phyloP scores from a whole-genome alignment of 2,888 invertebrate genomes.

The Drosophila mettleri region DNA sequence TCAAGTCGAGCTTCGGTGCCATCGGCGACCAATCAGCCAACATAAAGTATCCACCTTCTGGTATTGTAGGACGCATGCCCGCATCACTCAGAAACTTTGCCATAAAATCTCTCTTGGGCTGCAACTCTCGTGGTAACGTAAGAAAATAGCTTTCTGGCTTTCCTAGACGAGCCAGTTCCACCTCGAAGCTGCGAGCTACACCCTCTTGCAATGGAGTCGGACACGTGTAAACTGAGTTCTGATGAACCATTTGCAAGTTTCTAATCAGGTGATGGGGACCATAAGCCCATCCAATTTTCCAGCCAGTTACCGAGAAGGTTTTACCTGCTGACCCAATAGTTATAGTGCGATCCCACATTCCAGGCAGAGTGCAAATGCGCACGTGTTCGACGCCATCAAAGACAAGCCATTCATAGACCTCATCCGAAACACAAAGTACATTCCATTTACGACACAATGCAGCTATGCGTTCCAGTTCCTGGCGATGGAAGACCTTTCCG shows the following conservation, averaged over 20 bases:
- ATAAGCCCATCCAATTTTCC: conserved; percentile 99
- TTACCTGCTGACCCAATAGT: conserved; percentile 99
- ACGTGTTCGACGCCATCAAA: conserved; percentile 93
- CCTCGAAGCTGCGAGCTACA: conserved; percentile 94
- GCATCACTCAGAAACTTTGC: conserved; percentile 90
- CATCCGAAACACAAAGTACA: conserved; percentile 96
- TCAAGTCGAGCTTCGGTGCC: conserved; percentile 89
- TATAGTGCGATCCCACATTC: conserved; percentile 98
- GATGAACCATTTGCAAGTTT: conserved; percentile 95
- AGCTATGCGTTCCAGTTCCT: conserved; percentile 92
- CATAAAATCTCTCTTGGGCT: conserved; percentile 92
- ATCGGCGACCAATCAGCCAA: conserved; percentile 95
- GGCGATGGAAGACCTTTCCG: conserved; percentile 91
- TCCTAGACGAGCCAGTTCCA: conserved; percentile 90
- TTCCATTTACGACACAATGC: conserved; percentile 96
- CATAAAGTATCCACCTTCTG: conserved; percentile 99
- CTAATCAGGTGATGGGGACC: conserved; percentile 92
- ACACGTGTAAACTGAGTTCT: conserved; percentile 97
- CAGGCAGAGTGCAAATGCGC: conserved; percentile 97
- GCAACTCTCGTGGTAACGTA: conserved; percentile 90
- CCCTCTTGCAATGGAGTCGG: conserved; percentile 97
- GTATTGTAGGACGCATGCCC: conserved; percentile 95
- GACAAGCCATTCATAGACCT: conserved; percentile 99
- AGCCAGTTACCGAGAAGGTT: conserved; percentile 98
- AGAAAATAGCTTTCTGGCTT: conserved; percentile 93